Evolutionary conservation across 2,888 invertebrate genomes (phyloP), one percentile per base, ranked within the genome.

Genomic region (Drosophila suboccidentalis): DNA sequence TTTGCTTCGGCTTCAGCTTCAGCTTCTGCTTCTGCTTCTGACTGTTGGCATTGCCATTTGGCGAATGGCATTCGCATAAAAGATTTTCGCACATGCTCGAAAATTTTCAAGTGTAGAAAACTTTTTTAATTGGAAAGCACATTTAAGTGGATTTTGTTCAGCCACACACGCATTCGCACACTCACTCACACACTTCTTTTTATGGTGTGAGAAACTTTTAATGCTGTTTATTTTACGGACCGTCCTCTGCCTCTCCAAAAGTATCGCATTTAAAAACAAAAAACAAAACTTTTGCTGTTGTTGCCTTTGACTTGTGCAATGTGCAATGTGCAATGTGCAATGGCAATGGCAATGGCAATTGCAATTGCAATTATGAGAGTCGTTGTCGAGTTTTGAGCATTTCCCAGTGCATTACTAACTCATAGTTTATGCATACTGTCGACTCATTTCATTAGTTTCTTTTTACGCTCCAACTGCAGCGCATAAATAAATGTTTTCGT

Each of bases 91-190:
- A 89, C 88, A 85, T 89, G 88, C 90, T 85, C 63, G 59, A 87
- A 69, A 82, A 85, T 85, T 82, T 85, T 85, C 88, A 86, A 90
- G 87, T 88, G 90, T 83, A 78, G 78, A 83, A 86, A 86, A 86
- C 75, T 80, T 88, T 86, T 87, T 87, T 90, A 86, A 90, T 90
- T 86, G 88, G 86, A 86, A 86, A 86, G 89, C 86, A 90, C 87
- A 90, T 88, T 86, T 89, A 86, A 86, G 90, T 90, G 87, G 89
- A 86, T 86, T 88, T 86, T 67, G 55, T 67, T 72, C 67, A 66
- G 54, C 34, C 44, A 51, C 59, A 62, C 67, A 46, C 51, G 55
- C 65, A 51, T 44, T 44, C 32, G 11, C 59, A 19, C 53, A 53
- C 55, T 32, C 39, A 5, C 29, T 11, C 34, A n/a, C 50, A 75